These are phyloP conservation scores for Melinopterus prodromus DNA, from an alignment of 2,888 invertebrate genomes.

Conservation along the genomic window DNA sequence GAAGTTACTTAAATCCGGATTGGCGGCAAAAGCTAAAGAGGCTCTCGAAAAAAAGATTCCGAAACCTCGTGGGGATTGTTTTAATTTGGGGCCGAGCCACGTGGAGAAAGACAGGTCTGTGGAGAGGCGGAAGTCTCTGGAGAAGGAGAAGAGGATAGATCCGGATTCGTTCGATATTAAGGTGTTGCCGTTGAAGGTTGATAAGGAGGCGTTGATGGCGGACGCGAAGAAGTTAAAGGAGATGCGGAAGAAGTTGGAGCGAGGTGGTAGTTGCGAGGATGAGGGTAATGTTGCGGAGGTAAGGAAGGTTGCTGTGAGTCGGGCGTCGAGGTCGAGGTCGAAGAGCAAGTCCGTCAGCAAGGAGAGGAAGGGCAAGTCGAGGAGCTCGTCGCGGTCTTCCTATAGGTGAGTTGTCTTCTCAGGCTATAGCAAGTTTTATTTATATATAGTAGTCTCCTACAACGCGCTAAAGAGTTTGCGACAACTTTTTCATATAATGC, in stretches of 20 bases:
- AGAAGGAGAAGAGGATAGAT: constrained; percentile 47
- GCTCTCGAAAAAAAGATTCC: constrained; percentile 67
- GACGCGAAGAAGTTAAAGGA: constrained; percentile 34
- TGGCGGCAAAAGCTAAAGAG: constrained; percentile 78
- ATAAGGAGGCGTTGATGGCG: constrained; percentile 32
- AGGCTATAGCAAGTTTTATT: no score
- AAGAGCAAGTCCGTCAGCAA: constrained; percentile 51
- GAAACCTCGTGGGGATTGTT: constrained; percentile 32
- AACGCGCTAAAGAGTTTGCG: no score
- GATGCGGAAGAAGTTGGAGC: constrained; percentile 49
- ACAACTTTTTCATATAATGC: no score
- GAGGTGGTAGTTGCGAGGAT: constrained; percentile 44
- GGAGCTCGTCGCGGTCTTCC: constrained; percentile 64
- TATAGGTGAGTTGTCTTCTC: constrained; percentile 49
- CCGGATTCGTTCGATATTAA: constrained; percentile 56
- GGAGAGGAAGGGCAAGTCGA: constrained; percentile 47
- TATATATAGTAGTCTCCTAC: no score
- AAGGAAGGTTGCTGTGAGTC: constrained; percentile 50
- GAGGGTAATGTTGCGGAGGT: constrained; percentile 36
- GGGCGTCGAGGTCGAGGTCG: constrained; percentile 51
- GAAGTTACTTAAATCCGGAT: constrained; percentile 70
- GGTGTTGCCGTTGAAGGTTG: constrained; percentile 51
- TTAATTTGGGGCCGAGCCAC: neutral
- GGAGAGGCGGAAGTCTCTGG: constrained; percentile 13
- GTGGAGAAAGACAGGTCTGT: neutral